phyloP scores from a whole-genome alignment of 2,888 invertebrate species.

The Choreutis nemorana region DNA sequence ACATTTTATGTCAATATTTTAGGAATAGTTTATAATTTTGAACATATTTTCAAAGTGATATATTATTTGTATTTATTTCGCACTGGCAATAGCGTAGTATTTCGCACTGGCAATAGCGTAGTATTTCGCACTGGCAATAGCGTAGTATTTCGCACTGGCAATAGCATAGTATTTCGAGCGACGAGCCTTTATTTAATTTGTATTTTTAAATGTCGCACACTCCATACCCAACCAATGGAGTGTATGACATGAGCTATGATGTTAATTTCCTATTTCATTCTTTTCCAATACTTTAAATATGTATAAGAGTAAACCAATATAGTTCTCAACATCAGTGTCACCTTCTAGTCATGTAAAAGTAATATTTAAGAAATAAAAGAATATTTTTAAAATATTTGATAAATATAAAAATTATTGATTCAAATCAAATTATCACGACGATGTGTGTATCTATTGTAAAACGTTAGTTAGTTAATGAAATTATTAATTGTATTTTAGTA shows the following conservation, averaged over 20 bases:
- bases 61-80: no score
- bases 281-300: not conserved
- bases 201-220: slow-evolving; percentile 12
- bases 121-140: no score
- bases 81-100: no score
- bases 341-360: slow-evolving; percentile 34
- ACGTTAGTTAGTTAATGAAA: slow-evolving; percentile 37
- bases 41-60: no score
- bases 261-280: slow-evolving; percentile 26
- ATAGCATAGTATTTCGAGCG: no score
- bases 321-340: slow-evolving; percentile 33
- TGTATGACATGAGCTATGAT: slow-evolving; percentile 20
- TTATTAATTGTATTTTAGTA: slow-evolving; percentile 38
- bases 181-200: slow-evolving; percentile 9
- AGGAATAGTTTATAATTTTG: no score
- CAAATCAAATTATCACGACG: not conserved
- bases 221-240: slow-evolving; percentile 33
- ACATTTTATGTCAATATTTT: no score
- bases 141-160: no score
- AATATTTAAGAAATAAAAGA: not conserved
- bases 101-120: no score
- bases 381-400: slow-evolving; percentile 2
- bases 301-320: slow-evolving; percentile 30
- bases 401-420: not conserved
- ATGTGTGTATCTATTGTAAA: slow-evolving; percentile 9